These are phyloP conservation scores for Sebastes fasciatus DNA, from an alignment of 2,113 vertebrate species.

Conservation along the genomic window DNA sequence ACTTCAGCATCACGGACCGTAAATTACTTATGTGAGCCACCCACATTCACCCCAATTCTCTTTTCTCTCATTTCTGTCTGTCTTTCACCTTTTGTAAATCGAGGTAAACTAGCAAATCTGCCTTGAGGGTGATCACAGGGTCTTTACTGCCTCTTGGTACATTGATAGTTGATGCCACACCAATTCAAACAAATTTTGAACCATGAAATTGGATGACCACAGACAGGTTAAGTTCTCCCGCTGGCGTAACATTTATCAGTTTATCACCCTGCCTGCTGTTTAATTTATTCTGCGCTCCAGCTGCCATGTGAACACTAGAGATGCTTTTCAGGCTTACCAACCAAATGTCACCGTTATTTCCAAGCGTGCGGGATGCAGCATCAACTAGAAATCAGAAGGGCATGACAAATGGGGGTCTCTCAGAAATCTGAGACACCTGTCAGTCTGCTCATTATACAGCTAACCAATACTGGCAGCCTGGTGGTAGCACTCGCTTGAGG, in stretches of 20 bases:
- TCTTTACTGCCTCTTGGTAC: neutral
- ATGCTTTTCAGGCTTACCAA: neutral
- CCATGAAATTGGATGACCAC: slow-evolving; percentile 15
- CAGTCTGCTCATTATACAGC: neutral
- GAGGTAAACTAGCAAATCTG: neutral
- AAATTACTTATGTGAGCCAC: neutral
- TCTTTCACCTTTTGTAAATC: neutral
- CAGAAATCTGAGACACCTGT: neutral
- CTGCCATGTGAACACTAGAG: neutral
- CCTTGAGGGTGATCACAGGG: neutral
- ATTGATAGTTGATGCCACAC: neutral
- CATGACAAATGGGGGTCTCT: neutral
- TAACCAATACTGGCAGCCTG: neutral
- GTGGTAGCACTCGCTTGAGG: neutral
- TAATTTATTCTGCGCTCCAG: neutral
- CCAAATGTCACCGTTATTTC: neutral
- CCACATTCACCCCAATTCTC: neutral
- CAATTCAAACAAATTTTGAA: neutral
- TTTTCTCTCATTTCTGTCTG: neutral
- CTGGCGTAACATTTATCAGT: slow-evolving; percentile 1
- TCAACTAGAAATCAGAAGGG: neutral
- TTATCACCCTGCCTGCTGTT: neutral
- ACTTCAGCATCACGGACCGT: neutral
- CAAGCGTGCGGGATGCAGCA: no score
- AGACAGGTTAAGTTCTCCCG: neutral